Conservation (phyloP, 1,140 invertebrate genomes). For the Vollenhovia emeryi region DNA sequence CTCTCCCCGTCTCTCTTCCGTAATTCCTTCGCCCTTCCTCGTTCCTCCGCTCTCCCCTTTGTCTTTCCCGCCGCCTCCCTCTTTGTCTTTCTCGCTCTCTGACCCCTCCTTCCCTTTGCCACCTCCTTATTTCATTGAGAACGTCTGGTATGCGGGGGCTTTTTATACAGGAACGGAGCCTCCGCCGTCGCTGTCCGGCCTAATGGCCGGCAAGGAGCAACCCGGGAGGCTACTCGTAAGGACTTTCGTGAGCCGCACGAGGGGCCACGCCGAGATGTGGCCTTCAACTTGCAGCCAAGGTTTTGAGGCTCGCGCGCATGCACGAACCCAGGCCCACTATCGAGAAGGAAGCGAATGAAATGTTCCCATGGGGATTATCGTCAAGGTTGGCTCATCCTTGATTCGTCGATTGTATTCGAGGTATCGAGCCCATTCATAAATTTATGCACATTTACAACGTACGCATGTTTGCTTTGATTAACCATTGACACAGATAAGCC, state of each 20-base stretch:
- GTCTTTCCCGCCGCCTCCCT: conserved; percentile 46
- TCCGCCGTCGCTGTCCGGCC: conserved; percentile 45
- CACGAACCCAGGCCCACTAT: not conserved
- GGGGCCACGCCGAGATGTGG: conserved; percentile 60
- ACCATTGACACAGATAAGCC: not conserved
- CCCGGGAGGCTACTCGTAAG: conserved; percentile 65
- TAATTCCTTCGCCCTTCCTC: conserved; percentile 55
- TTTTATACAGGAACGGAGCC: conserved; percentile 71
- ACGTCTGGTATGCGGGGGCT: conserved; percentile 80
- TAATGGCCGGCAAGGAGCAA: conserved; percentile 69
- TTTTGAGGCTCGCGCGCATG: conserved; percentile 66
- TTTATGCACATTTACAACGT: not conserved
- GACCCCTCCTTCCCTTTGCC: conserved; percentile 51
- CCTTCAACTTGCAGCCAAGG: conserved; percentile 76
- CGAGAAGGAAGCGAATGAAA: conserved; percentile 29
- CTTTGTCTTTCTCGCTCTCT: conserved; percentile 33
- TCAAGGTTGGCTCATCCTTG: conserved; percentile 15
- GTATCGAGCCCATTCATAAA: not conserved
- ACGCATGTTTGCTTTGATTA: not conserved
- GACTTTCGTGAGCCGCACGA: conserved; percentile 63
- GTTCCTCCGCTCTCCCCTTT: conserved; percentile 47
- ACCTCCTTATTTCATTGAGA: conserved; percentile 77
- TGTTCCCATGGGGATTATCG: conserved; percentile 25
- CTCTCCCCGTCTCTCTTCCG: conserved; percentile 46
- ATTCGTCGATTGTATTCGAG: not conserved